Conservation (phyloP, 2,113 vertebrate genomes). For the Rhinolophus sinicus region DNA sequence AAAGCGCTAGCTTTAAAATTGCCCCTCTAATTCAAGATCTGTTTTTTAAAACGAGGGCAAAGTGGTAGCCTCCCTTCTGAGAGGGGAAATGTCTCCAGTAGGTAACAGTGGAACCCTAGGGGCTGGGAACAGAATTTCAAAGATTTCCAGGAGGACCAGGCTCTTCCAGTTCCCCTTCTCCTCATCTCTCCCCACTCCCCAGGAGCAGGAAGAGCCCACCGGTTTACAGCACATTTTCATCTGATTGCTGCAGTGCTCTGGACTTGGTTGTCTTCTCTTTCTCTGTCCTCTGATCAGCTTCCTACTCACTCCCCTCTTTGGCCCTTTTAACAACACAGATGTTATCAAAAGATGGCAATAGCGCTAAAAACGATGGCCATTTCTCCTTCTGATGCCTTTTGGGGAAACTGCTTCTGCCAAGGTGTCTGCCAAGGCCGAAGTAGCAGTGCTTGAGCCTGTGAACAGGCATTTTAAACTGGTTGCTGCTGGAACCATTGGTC, state of each 20-base stretch:
- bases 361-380: neutral
- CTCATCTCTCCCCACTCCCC: rapidly evolving
- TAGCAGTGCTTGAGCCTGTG: conserved; percentile 65
- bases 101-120: neutral
- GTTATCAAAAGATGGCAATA: neutral
- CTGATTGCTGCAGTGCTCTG: conserved; percentile 11
- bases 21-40: neutral
- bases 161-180: neutral
- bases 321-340: neutral
- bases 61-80: neutral
- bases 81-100: neutral
- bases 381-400: neutral
- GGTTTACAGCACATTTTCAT: neutral
- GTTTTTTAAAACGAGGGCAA: neutral
- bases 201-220: neutral
- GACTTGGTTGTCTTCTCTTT: conserved; percentile 18
- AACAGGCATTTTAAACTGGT: conserved; percentile 63
- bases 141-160: neutral
- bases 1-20: neutral
- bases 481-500: neutral
- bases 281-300: neutral
- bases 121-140: neutral
- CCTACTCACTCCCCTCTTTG: neutral
- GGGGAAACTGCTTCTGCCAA: neutral
- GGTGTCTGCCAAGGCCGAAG: neutral